These are phyloP conservation scores for Cotesia vestalis DNA, from an alignment of 1,140 invertebrate genomes.

Conservation along the genomic window DNA sequence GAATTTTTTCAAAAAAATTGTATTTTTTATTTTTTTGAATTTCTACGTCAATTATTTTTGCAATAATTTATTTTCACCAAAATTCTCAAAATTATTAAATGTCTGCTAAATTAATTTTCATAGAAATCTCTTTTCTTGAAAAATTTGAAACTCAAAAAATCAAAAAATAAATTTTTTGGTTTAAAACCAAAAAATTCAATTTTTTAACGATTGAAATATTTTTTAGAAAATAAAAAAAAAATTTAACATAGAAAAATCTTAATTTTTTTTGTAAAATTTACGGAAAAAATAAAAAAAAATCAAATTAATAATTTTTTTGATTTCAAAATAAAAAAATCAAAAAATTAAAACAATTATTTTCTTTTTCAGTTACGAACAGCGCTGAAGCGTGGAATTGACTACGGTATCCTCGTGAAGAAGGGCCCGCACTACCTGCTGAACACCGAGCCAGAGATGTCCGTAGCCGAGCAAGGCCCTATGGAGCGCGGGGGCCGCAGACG, in stretches of 20 bases:
- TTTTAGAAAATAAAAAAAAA: no score
- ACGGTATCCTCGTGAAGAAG: slow-evolving; percentile 53
- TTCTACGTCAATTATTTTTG: no score
- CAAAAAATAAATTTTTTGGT: no score
- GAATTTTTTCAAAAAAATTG: no score
- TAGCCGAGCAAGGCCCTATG: slow-evolving; percentile 34
- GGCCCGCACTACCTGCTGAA: slow-evolving; percentile 54
- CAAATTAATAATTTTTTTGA: slow-evolving; percentile 22
- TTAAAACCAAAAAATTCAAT: no score
- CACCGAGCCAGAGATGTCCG: slow-evolving; percentile 38
- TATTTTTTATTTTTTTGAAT: no score
- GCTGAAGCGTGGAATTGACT: slow-evolving; percentile 56
- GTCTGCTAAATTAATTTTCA: no score
- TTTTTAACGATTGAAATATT: no score
- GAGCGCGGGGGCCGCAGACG: slow-evolving; percentile 28
- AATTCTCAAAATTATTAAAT: no score
- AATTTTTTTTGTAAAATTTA: slow-evolving; percentile 16
- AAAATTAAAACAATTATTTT: slow-evolving; percentile 21
- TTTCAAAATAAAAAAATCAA: slow-evolving; percentile 8
- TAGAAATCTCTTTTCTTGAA: no score
- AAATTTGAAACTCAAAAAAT: no score
- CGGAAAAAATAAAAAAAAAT: slow-evolving; percentile 5
- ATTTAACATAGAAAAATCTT: slow-evolving; percentile 20
- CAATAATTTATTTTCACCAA: no score
- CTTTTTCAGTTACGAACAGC: slow-evolving; percentile 51